Evolutionary conservation across 2,113 vertebrate genomes (phyloP).

Genomic region (Halichoeres trimaculatus): DNA sequence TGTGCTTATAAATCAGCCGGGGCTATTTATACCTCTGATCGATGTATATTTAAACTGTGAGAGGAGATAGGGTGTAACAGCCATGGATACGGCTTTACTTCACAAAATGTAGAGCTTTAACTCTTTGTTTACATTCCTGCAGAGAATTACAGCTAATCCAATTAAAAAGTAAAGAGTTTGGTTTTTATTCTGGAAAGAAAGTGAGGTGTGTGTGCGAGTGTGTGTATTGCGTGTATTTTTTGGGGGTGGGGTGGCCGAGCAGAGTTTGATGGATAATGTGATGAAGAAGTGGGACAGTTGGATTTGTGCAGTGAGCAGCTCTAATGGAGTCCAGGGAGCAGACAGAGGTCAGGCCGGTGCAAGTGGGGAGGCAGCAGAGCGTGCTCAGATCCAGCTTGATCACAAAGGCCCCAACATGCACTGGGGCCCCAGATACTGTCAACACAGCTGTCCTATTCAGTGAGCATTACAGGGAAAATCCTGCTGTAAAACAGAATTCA

Average conservation of each 20-base stretch:
- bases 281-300: conserved; percentile 46
- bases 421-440: conserved; percentile 81
- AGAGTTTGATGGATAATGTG: conserved; percentile 59
- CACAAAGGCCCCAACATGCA: conserved; percentile 80
- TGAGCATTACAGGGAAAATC: conserved; percentile 64
- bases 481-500: conserved; percentile 53
- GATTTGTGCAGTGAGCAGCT: conserved; percentile 64
- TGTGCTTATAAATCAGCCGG: conserved; percentile 52
- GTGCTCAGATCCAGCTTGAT: conserved; percentile 82
- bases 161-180: conserved; percentile 1
- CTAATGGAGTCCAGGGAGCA: conserved; percentile 60
- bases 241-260: not conserved
- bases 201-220: not conserved
- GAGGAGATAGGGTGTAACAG: conserved; percentile 4
- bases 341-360: conserved; percentile 81
- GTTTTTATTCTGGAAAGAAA: not conserved
- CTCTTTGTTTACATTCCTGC: conserved; percentile 3
- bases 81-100: not conserved
- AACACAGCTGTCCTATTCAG: conserved; percentile 84
- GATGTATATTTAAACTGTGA: conserved; percentile 70
- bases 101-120: conserved; percentile 12
- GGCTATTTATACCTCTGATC: conserved; percentile 60
- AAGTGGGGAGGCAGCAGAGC: conserved; percentile 78
- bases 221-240: too few relatives aligned
- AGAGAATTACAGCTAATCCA: conserved; percentile 18